Base-by-base conservation (phyloP, 92 coral and sea anemone genomes). In the Bergia puertoricense region DNA sequence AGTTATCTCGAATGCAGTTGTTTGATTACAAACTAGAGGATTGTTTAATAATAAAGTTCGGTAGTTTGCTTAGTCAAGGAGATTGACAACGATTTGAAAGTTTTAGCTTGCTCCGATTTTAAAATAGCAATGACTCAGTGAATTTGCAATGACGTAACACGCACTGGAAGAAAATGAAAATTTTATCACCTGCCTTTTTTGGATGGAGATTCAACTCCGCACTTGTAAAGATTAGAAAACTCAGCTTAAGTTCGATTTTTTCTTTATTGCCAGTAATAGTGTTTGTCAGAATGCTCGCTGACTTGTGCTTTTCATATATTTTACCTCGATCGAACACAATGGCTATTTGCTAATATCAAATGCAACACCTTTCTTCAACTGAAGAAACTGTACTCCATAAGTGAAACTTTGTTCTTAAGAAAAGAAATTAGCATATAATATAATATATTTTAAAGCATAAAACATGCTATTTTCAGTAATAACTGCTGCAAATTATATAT, bases 111-210 rank as follows among this genome's bases (percentile, higher is more conserved):
- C 9, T 5, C 68, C 44, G 37, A 2, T 42, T 56, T 38, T 16
- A 81, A 56, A 62, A 14, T 40, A 23, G 45, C 15, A 37, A 56
- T 80, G 67, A 22, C 69, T 38, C 42, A 65, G 46, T 39, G 73
- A 6, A 0, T 37, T 37, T 15, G 18, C 46, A 81, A 81, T 81
- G 72, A 81, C 85, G 85, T 38, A 56, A 56, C 41, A 5, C 11
- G 38, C 45, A 36, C 45, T 36, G 85, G 46, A 80, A 23, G 85
- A 36, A 80, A 80, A 80, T 30, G 14, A 36, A 36, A 36, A 74
- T 76, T 76, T 76, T 76, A 22, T 42, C 80, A 76, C 80, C 80
- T 76, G 80, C 46, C 80, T 40, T 76, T 44, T 76, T 7, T 62
- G 8, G 69, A 62, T 62, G 69, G 7, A 22, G 50, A 43, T 42